These are phyloP conservation scores for Bombus pyrosoma DNA, from an alignment of 1,140 invertebrate genomes.

Conservation along the genomic window DNA sequence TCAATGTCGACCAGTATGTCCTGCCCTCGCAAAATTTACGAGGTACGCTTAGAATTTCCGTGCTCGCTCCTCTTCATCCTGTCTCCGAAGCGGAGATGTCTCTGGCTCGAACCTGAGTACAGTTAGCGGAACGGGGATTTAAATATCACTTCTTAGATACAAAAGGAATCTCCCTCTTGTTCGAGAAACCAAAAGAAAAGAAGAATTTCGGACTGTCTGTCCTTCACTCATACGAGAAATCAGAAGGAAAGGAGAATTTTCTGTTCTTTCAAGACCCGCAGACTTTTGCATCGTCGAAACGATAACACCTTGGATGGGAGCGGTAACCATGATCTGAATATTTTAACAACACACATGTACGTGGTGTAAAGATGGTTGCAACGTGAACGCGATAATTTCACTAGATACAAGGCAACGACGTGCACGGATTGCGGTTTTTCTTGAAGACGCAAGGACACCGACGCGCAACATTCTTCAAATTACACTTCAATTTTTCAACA, in stretches of 20 bases:
- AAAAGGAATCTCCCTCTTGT: not conserved
- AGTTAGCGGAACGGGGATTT: constrained; percentile 15
- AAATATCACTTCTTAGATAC: not conserved
- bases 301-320: not conserved
- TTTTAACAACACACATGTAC: not conserved
- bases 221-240: not conserved
- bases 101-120: constrained; percentile 6
- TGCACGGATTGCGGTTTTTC: not conserved
- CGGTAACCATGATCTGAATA: not conserved
- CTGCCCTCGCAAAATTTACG: constrained; percentile 45
- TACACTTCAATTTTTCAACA: not conserved
- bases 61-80: not conserved
- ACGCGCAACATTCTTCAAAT: not conserved
- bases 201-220: not conserved
- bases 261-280: no score
- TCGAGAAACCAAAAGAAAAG: not conserved
- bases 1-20: constrained; percentile 52
- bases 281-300: not conserved
- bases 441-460: not conserved
- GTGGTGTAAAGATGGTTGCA: not conserved
- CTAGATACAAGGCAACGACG: not conserved
- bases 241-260: not conserved
- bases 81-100: not conserved
- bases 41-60: constrained; percentile 49
- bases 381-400: constrained; percentile 7